Evolutionary conservation across 2,797 vertebrate genomes (phyloP), one percentile per base, ranked within the genome.

Genomic region (Acipenser ruthenus): DNA sequence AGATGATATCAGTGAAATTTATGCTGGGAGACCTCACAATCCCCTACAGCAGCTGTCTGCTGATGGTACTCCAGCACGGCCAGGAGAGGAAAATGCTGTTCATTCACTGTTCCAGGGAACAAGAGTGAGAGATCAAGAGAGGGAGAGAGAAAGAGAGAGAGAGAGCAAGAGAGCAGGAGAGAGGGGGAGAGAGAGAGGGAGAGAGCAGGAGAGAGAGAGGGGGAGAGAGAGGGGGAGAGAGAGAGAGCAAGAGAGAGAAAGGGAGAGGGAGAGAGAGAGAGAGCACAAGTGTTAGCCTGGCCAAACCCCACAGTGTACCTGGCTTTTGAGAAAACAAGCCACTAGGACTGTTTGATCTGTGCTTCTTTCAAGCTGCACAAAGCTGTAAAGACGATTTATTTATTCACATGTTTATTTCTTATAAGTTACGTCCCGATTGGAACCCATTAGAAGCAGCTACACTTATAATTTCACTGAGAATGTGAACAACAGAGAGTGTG

Each of bases 1-100:
- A 82, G 93, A 91, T 94, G 94, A 94, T 96, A 96, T 95, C 92
- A 91, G 90, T 79, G 78, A 85, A 91, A 93, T 97, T 96, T 95
- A 97, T 91, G 89, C 91, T 83, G 86, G 81, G 82, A 91, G 90
- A 92, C 91, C 90, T 90, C 77, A 71, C 83, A 82, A 87, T 86
- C 83, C 86, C 90, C 84, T 80, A 77, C 83, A 89, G 90, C 94
- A 97, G 94, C 94, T 97, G 95, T 70, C 72, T 83, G 84, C 87
- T 87, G 84, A 79, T 70, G 68, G 73, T 75, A n/a, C 53, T 60
- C 55, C 68, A 77, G 80, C 78, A 70, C 12, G 11, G 49, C 64
- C 12, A 7, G 15, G 50, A 65, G 9, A 55, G 49, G 10, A 23
- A 50, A 13, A 47, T 56, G 50, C 11, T 47, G 11, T 8, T 10